Evolutionary conservation across 1,140 invertebrate genomes (phyloP).

Genomic region (Trichonephila clavipes): DNA sequence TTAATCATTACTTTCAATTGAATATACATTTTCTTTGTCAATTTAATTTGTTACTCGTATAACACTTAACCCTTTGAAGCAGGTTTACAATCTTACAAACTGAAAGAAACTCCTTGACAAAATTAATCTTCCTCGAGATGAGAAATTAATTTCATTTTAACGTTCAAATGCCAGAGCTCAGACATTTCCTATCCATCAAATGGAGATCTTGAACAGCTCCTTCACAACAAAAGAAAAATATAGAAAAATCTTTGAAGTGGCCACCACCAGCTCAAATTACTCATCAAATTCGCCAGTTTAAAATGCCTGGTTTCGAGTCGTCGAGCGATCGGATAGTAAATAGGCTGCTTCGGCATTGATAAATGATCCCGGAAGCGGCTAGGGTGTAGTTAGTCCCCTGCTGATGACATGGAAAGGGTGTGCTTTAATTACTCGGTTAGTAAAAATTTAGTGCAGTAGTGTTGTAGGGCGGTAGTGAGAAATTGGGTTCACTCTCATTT

Average conservation of each 20-base stretch:
- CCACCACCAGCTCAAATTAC: no score
- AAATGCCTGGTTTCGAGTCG: no score
- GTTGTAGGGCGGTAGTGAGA: no score
- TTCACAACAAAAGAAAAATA: background rate
- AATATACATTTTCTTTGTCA: no score
- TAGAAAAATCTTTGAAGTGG: no score
- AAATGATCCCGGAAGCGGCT: background rate
- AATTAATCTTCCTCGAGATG: background rate
- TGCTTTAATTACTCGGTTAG: background rate
- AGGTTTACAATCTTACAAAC: no score
- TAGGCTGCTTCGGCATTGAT: background rate
- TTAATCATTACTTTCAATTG: no score
- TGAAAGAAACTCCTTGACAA: background rate
- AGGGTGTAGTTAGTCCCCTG: background rate
- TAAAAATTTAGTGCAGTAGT: background rate
- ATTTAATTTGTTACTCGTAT: no score
- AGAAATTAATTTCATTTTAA: background rate
- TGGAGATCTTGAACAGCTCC: background rate
- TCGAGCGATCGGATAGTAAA: background rate
- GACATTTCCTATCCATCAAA: conserved; percentile 17
- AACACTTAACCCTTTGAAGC: no score
- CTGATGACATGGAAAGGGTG: conserved; percentile 5
- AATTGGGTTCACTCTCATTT: no score
- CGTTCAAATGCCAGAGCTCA: background rate
- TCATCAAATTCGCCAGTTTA: no score